Evolutionary conservation across 2,797 vertebrate species (phyloP).

Genomic region (Crenichthys baileyi): DNA sequence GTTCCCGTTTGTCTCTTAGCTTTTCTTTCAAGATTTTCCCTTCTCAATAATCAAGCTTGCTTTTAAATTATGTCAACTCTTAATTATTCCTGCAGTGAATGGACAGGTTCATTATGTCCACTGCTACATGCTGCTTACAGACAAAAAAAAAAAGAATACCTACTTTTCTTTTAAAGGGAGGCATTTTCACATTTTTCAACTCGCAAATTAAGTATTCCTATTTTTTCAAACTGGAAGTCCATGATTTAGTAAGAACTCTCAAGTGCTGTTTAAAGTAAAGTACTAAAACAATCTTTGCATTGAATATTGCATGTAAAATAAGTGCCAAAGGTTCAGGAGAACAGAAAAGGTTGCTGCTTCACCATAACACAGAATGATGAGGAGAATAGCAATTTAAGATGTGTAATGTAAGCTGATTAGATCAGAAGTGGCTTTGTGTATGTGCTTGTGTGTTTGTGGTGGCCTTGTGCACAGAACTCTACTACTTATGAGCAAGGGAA

Average conservation of each 20-base stretch:
- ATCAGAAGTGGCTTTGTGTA: slow-evolving; percentile 16
- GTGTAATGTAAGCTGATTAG: slow-evolving; percentile 54
- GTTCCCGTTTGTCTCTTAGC: slow-evolving; percentile 37
- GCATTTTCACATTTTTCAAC: neutral
- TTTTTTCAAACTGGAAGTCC: neutral
- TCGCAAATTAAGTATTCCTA: neutral
- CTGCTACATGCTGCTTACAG: slow-evolving; percentile 18
- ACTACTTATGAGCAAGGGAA: slow-evolving; percentile 62
- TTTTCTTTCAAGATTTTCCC: slow-evolving; percentile 43
- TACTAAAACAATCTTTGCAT: neutral
- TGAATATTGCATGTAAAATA: neutral
- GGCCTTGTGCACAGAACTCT: slow-evolving; percentile 41
- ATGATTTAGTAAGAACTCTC: neutral
- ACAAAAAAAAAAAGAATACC: neutral
- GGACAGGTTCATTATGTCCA: slow-evolving; percentile 49
- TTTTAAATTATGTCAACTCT: slow-evolving; percentile 60
- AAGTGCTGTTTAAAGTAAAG: neutral
- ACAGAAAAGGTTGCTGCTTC: slow-evolving; percentile 33
- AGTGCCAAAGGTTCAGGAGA: slow-evolving; percentile 27
- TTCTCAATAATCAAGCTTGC: slow-evolving; percentile 53
- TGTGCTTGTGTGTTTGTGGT: slow-evolving; percentile 12
- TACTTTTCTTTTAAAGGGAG: neutral
- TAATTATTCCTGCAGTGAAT: slow-evolving; percentile 48
- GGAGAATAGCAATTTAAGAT: slow-evolving; percentile 56
- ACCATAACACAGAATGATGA: slow-evolving; percentile 42